A percentile compares a stretch with the other conserved stretches of the same genome.
phyloP scores from a whole-genome alignment of 2,113 vertebrate genomes.

The Microtus oregoni region DNA sequence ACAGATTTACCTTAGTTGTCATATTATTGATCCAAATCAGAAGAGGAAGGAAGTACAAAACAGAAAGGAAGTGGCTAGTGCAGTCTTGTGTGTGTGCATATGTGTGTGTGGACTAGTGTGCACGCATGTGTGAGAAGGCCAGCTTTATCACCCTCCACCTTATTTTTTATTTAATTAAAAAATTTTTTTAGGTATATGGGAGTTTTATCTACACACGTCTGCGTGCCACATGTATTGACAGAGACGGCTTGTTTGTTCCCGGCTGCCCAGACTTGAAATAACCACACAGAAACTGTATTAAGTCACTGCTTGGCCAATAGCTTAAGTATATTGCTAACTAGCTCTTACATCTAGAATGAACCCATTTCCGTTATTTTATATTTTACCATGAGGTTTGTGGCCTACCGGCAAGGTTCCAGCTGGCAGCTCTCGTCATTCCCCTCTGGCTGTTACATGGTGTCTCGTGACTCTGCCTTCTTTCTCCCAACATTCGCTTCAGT shows the following conservation, averaged over 20 bases:
- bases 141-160: not conserved
- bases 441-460: too few relatives aligned
- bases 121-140: not conserved
- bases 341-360: too few relatives aligned
- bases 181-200: not conserved
- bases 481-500: too few relatives aligned
- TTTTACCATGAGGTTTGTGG: too few relatives aligned
- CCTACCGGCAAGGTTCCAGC: too few relatives aligned
- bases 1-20: not conserved
- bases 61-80: not conserved
- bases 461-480: too few relatives aligned
- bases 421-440: accelerated
- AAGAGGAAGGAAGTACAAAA: not conserved
- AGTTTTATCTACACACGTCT: not conserved
- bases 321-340: too few relatives aligned
- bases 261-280: too few relatives aligned
- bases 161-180: not conserved
- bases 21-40: not conserved
- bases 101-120: not conserved
- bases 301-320: too few relatives aligned
- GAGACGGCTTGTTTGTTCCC: too few relatives aligned
- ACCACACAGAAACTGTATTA: too few relatives aligned
- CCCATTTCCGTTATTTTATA: too few relatives aligned
- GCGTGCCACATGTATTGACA: accelerated
- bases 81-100: not conserved